Evolutionary conservation across 1,140 invertebrate species (phyloP).

Genomic region (Bombus soroeensis): DNA sequence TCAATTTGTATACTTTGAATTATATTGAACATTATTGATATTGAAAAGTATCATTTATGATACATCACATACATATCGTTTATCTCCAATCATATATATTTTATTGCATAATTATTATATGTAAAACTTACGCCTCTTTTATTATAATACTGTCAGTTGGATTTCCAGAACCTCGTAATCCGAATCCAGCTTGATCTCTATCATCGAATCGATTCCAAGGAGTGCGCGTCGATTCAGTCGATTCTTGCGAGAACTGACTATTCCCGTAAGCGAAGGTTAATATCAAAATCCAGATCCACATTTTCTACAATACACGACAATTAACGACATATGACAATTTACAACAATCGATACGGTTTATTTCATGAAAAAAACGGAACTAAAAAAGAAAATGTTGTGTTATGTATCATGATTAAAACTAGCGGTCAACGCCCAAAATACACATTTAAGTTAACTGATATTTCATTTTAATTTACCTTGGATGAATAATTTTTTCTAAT

Average conservation of each 20-base stretch:
- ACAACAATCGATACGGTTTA: not conserved
- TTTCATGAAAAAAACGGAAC: not conserved
- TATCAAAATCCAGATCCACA: slow-evolving; percentile 64
- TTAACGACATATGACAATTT: not conserved
- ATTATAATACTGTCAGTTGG: slow-evolving; percentile 82
- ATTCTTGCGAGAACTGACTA: slow-evolving; percentile 59
- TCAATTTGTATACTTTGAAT: not conserved
- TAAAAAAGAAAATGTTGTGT: not conserved
- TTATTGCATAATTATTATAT: slow-evolving; percentile 3
- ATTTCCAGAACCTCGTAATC: slow-evolving; percentile 45
- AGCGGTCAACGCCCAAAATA: slow-evolving; percentile 56
- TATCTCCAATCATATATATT: not conserved
- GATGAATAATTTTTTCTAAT: not conserved
- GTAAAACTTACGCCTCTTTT: slow-evolving; percentile 85
- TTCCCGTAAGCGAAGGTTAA: slow-evolving; percentile 59
- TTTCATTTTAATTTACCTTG: not conserved
- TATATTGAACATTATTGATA: not conserved
- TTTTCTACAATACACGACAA: slow-evolving; percentile 54
- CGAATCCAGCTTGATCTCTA: slow-evolving; percentile 48
- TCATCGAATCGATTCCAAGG: slow-evolving; percentile 72
- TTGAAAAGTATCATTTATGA: not conserved
- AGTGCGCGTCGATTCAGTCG: slow-evolving; percentile 60
- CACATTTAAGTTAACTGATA: not conserved
- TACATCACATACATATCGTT: not conserved
- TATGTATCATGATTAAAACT: not conserved